Base-by-base conservation (phyloP, 2,113 vertebrate genomes). In the Atlantisia rogersi region DNA sequence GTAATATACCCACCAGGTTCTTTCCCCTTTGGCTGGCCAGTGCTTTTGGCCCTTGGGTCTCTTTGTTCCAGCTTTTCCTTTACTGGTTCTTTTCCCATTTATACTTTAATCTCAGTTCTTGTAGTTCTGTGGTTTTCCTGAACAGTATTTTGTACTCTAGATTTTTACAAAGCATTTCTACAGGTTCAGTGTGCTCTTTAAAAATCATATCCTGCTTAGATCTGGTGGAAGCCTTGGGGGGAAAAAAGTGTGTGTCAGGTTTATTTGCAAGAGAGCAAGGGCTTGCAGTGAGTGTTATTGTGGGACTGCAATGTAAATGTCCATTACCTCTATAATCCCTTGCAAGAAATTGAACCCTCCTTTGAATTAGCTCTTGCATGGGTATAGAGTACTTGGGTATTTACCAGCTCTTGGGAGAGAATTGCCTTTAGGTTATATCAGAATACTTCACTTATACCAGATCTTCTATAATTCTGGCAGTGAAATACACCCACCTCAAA, bases 231-330 rank as follows among this genome's bases (percentile, higher is more conserved):
- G 25, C 32, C 50, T 78, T 53, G 14, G 7, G 29, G 8, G 2
- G 12, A 16, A 32, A 26, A 21, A 63, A 29, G 28, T 32, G 29
- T 91, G 86, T 89, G 22, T 64, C 62, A 42, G 44, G 53, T 90
- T 91, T 95, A 74, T 94, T 95, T 92, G 82, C 67, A 80, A 67
- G 67, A 82, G 3, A 82, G 55, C 24, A 80, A 86, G 96, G 81
- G 69, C n/a, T 58, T 82, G 35, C 67, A 59, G 48, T 73, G 84
- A 74, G 73, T 79, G 70, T 81, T 92, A 46, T 53, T 83, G 62
- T 85, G 52, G 46, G 59, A 90, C 80, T 91, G 90, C 91, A 95
- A 96, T 94, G 84, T 82, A 94, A 89, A 92, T 82, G 86, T 84
- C 83, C 35, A 10, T 93, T 87, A 88, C n/a, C 52, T 82, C 77